These are phyloP conservation scores for Petroica traversi DNA, from an alignment of 2,113 vertebrate genomes.

Conservation along the genomic window DNA sequence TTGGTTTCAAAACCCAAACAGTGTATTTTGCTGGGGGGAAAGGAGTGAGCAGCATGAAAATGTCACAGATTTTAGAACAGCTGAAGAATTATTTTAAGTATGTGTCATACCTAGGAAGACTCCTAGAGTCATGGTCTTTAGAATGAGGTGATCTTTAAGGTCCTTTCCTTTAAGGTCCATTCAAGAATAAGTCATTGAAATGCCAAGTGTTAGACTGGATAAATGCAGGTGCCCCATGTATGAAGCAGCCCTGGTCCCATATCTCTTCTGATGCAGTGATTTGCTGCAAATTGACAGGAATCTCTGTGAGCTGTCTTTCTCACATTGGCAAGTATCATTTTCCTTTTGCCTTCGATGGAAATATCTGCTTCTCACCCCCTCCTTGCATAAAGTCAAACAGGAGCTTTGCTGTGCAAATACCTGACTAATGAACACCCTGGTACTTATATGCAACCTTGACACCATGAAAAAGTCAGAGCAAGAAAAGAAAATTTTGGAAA, in stretches of 20 bases:
- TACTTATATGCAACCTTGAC: background rate
- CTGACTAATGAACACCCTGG: background rate
- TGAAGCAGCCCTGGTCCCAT: rapidly evolving
- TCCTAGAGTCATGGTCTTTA: background rate
- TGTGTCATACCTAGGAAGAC: background rate
- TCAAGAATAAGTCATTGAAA: background rate
- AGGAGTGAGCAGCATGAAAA: background rate
- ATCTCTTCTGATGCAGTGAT: background rate
- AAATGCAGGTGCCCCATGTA: rapidly evolving
- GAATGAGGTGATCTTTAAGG: background rate
- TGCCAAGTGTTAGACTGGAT: background rate
- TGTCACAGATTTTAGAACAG: background rate
- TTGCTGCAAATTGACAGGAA: background rate
- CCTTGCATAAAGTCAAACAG: background rate
- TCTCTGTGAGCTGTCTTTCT: background rate
- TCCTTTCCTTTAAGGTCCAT: background rate
- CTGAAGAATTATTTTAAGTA: background rate
- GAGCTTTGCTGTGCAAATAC: background rate
- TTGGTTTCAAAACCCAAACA: background rate
- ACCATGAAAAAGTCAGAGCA: background rate
- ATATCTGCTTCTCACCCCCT: background rate
- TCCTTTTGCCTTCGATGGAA: background rate
- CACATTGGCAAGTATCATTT: background rate
- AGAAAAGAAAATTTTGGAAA: background rate
- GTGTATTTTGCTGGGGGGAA: rapidly evolving